phyloP scores from a whole-genome alignment of 2,888 invertebrate species.

The Hesperia comma region DNA sequence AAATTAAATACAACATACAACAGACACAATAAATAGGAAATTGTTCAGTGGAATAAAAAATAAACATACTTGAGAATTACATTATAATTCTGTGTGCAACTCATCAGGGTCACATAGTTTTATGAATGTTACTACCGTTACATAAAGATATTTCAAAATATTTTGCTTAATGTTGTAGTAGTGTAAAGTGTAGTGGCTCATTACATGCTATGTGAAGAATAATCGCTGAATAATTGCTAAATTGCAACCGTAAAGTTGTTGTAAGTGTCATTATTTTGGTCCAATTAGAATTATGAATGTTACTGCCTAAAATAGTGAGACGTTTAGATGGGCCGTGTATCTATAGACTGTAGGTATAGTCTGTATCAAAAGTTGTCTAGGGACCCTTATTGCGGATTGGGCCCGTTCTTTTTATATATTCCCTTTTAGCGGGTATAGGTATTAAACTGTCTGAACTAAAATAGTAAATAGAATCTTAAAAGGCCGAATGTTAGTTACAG shows the following conservation, averaged over 20 bases:
- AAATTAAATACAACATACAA: neutral
- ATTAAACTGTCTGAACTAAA: no score
- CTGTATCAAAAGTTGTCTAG: no score
- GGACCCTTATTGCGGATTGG: no score
- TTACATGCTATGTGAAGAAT: slow-evolving; percentile 39
- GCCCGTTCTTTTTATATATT: no score
- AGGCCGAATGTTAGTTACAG: no score
- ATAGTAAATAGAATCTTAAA: no score
- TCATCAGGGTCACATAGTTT: slow-evolving; percentile 50
- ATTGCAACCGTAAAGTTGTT: slow-evolving; percentile 13
- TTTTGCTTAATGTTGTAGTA: slow-evolving; percentile 60
- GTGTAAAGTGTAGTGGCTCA: slow-evolving; percentile 46
- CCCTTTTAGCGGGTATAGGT: no score
- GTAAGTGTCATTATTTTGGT: slow-evolving; percentile 7
- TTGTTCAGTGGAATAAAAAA: slow-evolving; percentile 18
- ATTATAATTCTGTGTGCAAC: slow-evolving; percentile 36
- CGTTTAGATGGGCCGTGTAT: no score
- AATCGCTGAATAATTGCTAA: slow-evolving; percentile 44
- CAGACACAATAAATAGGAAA: slow-evolving; percentile 3
- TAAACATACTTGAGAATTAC: slow-evolving; percentile 19
- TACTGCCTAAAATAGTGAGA: no score
- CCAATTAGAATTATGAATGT: neutral
- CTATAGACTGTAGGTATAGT: no score
- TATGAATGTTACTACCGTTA: slow-evolving; percentile 56
- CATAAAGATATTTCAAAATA: slow-evolving; percentile 65